These are phyloP conservation scores for Ameiurus melas DNA, from an alignment of 2,113 vertebrate genomes.

Conservation along the genomic window DNA sequence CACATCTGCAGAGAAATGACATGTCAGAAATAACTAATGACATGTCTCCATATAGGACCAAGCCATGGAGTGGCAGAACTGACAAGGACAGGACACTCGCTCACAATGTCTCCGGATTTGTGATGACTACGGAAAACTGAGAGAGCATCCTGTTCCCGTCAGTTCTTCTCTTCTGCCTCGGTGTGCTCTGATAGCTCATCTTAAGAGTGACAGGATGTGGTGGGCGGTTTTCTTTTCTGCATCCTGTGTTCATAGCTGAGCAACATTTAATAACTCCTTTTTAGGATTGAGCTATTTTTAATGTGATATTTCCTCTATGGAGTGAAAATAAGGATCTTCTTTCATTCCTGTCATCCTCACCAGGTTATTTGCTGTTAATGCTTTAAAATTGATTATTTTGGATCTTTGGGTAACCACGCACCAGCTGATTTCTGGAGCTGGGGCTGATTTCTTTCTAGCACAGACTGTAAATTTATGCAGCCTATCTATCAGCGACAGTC, in stretches of 20 bases:
- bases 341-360: neutral
- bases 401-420: neutral
- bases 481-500: neutral
- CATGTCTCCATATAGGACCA: slow-evolving; percentile 33
- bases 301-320: neutral
- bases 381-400: neutral
- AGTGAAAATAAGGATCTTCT: neutral
- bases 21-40: slow-evolving; percentile 52
- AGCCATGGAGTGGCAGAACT: slow-evolving; percentile 21
- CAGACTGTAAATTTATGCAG: neutral
- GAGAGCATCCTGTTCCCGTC: neutral
- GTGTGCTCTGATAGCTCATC: neutral
- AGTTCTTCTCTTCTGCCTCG: neutral
- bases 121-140: slow-evolving; percentile 26
- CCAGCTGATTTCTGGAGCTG: too few relatives aligned
- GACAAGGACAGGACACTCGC: slow-evolving; percentile 21
- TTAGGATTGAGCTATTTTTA: neutral
- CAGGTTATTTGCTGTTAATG: neutral
- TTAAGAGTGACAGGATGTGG: neutral
- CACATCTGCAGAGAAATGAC: slow-evolving; percentile 32
- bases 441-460: neutral
- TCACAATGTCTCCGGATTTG: neutral
- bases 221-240: neutral
- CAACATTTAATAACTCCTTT: neutral
- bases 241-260: neutral